Evolutionary conservation across 2,797 vertebrate species (phyloP), one percentile per base, ranked within the genome.

Genomic region (Carcharodon carcharias): DNA sequence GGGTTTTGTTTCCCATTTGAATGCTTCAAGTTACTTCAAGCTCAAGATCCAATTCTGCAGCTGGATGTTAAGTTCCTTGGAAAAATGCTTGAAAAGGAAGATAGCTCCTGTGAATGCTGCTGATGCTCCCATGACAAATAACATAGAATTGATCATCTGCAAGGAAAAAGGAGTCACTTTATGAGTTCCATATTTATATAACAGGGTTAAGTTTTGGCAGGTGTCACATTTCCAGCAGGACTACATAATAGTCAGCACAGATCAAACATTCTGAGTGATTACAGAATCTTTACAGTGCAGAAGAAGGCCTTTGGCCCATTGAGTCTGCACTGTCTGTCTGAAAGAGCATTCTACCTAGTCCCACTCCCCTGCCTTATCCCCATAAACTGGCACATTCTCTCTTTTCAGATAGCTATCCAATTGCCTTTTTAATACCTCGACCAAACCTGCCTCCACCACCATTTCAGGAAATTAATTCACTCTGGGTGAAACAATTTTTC

Each of bases 71-170:
- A 95, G 80, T 69, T 97, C 96, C 31, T 35, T 96, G 0, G 97
- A 97, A 94, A 97, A 89, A 26, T 96, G 73, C 97, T 97, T 98
- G 87, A 98, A 11, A n/a, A 99, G 97, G 11, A 98, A 95, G 97
- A 97, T 98, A 69, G 96, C 97, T 28, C 97, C 97, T 23, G 98
- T 98, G 4, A 98, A 23, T 96, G 96, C 91, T 18, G 97, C 97
- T n/a, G 97, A 97, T 2, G 97, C 96, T 9, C 98, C 98, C 96
- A 97, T 96, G 31, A 98, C 1, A 96, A 98, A 96, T 89, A 99
- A 97, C 50, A 98, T 97, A 56, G 95, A 96, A 96, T 98, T 98
- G 97, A 99, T 98, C 89, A 99, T 97, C 99, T 99, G 98, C 35
- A 96, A 96, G 95, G 3, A n/a, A 93, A 96, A 96, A 54, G 54